A percentile compares a stretch with the other conserved stretches of the same genome.
These are phyloP conservation scores for Polydesmus complanatus DNA, from an alignment of 2,888 invertebrate genomes.

Conservation along the genomic window DNA sequence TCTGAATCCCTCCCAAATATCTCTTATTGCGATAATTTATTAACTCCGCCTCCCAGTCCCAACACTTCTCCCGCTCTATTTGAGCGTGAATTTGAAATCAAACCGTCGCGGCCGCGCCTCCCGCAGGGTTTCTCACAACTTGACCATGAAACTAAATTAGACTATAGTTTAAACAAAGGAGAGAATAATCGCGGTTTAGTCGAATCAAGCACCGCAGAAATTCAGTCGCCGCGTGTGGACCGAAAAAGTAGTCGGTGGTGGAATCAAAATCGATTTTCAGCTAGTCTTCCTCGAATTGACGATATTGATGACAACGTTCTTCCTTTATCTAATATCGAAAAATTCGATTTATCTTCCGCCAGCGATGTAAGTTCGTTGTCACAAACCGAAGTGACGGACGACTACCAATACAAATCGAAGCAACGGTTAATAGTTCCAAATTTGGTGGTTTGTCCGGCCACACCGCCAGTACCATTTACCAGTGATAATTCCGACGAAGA, in stretches of 20 bases:
- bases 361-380: background rate
- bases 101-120: background rate
- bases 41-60: background rate
- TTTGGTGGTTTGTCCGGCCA: slow-evolving; percentile 9
- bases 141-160: background rate
- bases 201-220: background rate
- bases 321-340: background rate
- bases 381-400: background rate
- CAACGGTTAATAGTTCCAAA: background rate
- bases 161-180: background rate
- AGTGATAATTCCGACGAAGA: background rate
- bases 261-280: slow-evolving; percentile 2
- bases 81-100: background rate
- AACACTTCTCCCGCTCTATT: background rate
- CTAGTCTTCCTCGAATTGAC: slow-evolving; percentile 7
- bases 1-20: background rate
- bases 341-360: background rate
- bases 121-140: background rate
- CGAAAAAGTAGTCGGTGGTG: background rate
- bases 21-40: background rate
- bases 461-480: background rate
- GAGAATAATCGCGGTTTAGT: too few relatives aligned
- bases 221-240: background rate
- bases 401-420: background rate
- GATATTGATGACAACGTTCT: background rate